Conservation (phyloP, 2,113 vertebrate species). For the Amphilophus citrinellus region DNA sequence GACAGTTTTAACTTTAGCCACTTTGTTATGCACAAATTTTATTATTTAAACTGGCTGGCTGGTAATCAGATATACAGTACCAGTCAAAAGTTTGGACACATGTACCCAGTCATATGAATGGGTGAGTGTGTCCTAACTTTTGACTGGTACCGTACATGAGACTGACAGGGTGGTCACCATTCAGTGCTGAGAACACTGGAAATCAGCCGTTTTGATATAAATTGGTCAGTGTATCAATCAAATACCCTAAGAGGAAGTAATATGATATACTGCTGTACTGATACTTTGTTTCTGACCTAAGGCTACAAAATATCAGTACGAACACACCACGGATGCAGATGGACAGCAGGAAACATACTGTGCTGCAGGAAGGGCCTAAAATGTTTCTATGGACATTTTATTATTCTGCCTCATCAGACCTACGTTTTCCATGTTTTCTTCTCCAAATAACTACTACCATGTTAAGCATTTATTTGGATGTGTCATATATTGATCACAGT, state of each 20-base stretch:
- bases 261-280: background rate
- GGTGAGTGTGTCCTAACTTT: too few species aligned
- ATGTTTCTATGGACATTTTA: background rate
- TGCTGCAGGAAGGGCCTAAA: background rate
- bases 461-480: background rate
- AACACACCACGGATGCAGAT: background rate
- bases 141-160: too few species aligned
- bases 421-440: background rate
- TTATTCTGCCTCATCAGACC: background rate
- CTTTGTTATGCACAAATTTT: background rate
- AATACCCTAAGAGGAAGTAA: background rate
- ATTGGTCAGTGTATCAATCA: background rate
- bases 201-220: background rate
- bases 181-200: background rate
- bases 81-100: too few species aligned
- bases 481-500: background rate
- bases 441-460: background rate
- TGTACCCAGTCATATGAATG: too few species aligned
- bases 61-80: background rate
- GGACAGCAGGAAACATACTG: background rate
- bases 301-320: background rate
- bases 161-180: background rate
- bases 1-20: background rate
- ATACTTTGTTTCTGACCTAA: too few species aligned
- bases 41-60: background rate